These are phyloP conservation scores for Euspilapteryx auroguttella DNA, from an alignment of 2,888 invertebrate genomes.

Conservation along the genomic window DNA sequence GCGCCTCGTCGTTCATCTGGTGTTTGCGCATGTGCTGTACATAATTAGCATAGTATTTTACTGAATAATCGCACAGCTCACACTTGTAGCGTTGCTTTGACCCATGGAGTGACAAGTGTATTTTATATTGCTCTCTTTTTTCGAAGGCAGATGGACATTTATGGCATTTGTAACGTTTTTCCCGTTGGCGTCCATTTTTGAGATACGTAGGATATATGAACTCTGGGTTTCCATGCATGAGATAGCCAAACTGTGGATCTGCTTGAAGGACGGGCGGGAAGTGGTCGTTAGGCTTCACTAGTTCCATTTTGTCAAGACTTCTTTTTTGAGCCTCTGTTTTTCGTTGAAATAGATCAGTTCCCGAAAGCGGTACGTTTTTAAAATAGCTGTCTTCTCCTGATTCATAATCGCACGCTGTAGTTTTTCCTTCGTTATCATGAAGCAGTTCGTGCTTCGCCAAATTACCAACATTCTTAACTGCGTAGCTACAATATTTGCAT, in stretches of 20 bases:
- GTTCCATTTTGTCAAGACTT: slow-evolving; percentile 48
- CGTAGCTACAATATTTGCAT: slow-evolving; percentile 72
- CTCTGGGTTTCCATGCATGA: slow-evolving; percentile 75
- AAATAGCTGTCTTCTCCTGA: slow-evolving; percentile 49
- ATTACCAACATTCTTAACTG: slow-evolving; percentile 69
- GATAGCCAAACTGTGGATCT: slow-evolving; percentile 68
- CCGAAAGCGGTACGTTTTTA: slow-evolving; percentile 64
- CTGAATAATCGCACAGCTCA: slow-evolving; percentile 84
- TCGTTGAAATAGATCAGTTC: slow-evolving; percentile 67
- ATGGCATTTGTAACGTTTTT: slow-evolving; percentile 79
- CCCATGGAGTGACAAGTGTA: slow-evolving; percentile 81
- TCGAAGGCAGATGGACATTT: slow-evolving; percentile 89
- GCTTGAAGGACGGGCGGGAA: slow-evolving; percentile 55
- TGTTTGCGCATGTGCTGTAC: slow-evolving; percentile 83
- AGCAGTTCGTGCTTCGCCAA: slow-evolving; percentile 66
- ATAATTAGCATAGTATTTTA: slow-evolving; percentile 83
- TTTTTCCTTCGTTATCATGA: slow-evolving; percentile 40
- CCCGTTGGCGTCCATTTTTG: slow-evolving; percentile 73
- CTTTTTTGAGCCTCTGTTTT: slow-evolving; percentile 63
- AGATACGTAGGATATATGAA: slow-evolving; percentile 75
- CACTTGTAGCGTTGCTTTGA: slow-evolving; percentile 82
- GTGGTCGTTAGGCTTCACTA: slow-evolving; percentile 54
- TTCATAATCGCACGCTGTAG: slow-evolving; percentile 36
- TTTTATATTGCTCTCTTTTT: slow-evolving; percentile 81
- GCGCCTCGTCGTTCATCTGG: slow-evolving; percentile 69